Evolutionary conservation across 2,888 invertebrate genomes (phyloP).

Genomic region (Pandemis heparana): DNA sequence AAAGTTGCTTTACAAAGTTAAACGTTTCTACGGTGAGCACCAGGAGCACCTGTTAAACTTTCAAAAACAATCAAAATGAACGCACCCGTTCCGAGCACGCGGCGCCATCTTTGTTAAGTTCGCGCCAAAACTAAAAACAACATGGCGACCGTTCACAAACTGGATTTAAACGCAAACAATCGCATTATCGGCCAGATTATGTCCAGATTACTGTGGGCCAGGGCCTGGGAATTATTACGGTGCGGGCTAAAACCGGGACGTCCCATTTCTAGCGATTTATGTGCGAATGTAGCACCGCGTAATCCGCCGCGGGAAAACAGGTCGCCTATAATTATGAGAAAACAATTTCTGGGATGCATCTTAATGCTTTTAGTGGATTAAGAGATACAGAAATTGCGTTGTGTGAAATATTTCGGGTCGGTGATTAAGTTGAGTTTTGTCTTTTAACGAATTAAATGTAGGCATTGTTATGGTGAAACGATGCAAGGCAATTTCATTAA

Average conservation of each 20-base stretch:
- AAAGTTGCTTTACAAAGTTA: conserved; percentile 41
- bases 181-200: conserved; percentile 84
- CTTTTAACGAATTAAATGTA: conserved; percentile 28
- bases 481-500: conserved; percentile 10
- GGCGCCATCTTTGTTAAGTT: conserved; percentile 76
- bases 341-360: conserved; percentile 83
- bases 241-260: conserved; percentile 79
- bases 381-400: conserved; percentile 58
- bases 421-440: conserved; percentile 29
- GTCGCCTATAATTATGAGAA: conserved; percentile 83
- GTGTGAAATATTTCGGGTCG: conserved; percentile 39
- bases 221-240: conserved; percentile 81
- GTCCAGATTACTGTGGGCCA: conserved; percentile 83
- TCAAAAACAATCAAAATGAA: conserved; percentile 51
- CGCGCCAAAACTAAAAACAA: conserved; percentile 72
- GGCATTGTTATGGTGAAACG: conserved; percentile 17
- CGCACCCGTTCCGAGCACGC: conserved; percentile 59
- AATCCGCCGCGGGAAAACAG: conserved; percentile 72
- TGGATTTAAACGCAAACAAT: conserved; percentile 79
- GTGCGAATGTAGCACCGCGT: conserved; percentile 80
- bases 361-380: conserved; percentile 77
- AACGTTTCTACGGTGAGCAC: conserved; percentile 21
- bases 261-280: conserved; percentile 83
- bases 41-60: conserved; percentile 49
- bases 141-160: conserved; percentile 67